A percentile compares a stretch with the other conserved stretches of the same genome.
These are phyloP conservation scores for Cinara cedri DNA, from an alignment of 2,888 invertebrate genomes.

Conservation along the genomic window DNA sequence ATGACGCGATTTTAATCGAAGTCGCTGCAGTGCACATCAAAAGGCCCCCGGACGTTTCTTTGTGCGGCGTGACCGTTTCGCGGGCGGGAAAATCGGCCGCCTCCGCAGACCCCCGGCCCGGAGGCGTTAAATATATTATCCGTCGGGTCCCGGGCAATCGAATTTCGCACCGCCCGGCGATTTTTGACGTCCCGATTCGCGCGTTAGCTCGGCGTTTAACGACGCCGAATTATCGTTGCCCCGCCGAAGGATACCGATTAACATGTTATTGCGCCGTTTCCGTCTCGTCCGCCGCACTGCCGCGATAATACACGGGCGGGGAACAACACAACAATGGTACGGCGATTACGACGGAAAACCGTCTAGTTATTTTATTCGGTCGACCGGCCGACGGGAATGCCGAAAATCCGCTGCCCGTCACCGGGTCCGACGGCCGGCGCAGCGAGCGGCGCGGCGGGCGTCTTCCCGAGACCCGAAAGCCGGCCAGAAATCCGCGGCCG, in stretches of 20 bases:
- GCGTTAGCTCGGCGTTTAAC: not conserved
- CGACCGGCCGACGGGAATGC: not conserved
- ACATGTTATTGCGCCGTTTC: not conserved
- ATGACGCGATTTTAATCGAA: slow-evolving; percentile 55
- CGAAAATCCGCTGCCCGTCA: not conserved
- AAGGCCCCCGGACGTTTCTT: slow-evolving; percentile 45
- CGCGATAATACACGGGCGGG: too few species aligned
- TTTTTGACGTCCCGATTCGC: slow-evolving; percentile 50
- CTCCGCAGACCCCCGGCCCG: too few species aligned
- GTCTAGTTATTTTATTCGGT: not conserved
- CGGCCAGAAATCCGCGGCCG: not conserved
- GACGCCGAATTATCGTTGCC: too few species aligned
- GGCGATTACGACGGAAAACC: not conserved
- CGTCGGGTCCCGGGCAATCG: slow-evolving; percentile 39
- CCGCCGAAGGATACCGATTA: slow-evolving; percentile 49
- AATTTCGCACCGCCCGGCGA: slow-evolving; percentile 25
- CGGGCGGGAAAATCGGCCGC: slow-evolving; percentile 31
- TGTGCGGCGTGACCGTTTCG: slow-evolving; percentile 53
- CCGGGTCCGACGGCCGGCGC: too few species aligned
- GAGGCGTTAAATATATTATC: slow-evolving; percentile 52
- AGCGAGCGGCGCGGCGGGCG: too few species aligned
- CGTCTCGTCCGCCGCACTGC: not conserved
- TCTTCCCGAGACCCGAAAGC: too few species aligned
- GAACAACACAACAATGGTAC: not conserved
- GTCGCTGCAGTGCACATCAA: slow-evolving; percentile 50